Base-by-base conservation (phyloP, 2,113 vertebrate species). In the Apus apus region DNA sequence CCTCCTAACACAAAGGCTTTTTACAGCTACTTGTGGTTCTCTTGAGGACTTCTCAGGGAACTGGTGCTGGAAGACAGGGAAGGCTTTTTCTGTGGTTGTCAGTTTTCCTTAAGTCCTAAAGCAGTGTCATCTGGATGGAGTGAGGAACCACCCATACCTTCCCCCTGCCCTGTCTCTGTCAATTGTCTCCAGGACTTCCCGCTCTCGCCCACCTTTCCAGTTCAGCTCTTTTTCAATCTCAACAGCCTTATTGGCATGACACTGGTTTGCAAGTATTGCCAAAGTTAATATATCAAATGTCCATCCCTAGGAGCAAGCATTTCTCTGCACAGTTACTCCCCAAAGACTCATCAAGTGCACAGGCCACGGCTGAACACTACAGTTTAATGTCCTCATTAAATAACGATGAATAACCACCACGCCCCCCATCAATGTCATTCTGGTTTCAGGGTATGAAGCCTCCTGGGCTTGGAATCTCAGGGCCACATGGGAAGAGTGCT, bases 161-260 rank as follows among this genome's bases (percentile, higher is more conserved):
- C 61, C 73, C 50, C 65, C 54, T 65, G 77, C 81, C 89, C 87
- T 95, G 93, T 94, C 94, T 85, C 74, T 93, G 87, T 19, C 96
- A 90, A 80, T 96, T 90, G 77, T 89, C 93, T 87, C 77, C 95
- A 50, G 91, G 89, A 81, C 43, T 81, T 25, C 53, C 81, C 0
- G 3, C 46, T n/a, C 93, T 82, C 61, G 0, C 89, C 77, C 89
- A 93, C 93, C 94, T 94, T 92, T 93, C 94, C 91, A 94, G 58
- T 46, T 86, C 91, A 87, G 78, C 89, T 95, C 94, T 87, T 91
- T 96, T 87, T 95, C 95, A 89, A 54, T 87, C 93, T 89, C 94
- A 1, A 14, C 18, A 38, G 87, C 73, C 22, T 96, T 82, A 96
- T 92, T 94, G 96, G 87, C 96, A 29, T 96, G 95, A 95, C 95